A percentile compares a stretch with the other conserved stretches of the same genome.
Conservation (phyloP, 2,888 invertebrate species). For the Monopis laevigella region DNA sequence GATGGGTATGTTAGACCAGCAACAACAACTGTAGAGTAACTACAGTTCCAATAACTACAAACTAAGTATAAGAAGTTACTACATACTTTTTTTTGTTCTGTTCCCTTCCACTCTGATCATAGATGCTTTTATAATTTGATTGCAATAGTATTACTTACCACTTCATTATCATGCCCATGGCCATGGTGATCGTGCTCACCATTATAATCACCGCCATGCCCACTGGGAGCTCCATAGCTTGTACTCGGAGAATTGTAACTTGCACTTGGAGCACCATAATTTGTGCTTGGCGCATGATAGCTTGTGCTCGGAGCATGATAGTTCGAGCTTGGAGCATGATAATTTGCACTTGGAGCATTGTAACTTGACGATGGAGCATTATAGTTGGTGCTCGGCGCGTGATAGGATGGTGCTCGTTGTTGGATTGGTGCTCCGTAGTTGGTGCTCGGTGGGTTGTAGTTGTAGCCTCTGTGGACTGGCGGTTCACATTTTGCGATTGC, state of each 20-base stretch:
- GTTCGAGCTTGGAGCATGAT: conserved; percentile 30
- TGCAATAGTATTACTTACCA: conserved; percentile 31
- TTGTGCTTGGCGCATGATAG: conserved; percentile 31
- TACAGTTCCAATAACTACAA: too few relatives aligned
- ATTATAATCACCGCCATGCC: conserved; percentile 25
- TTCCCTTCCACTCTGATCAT: too few relatives aligned
- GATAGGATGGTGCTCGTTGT: neutral
- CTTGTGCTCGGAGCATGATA: conserved; percentile 9
- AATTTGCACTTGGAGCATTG: conserved; percentile 32
- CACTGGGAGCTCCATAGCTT: conserved; percentile 33
- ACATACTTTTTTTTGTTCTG: too few relatives aligned
- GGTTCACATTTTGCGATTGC: conserved; percentile 37
- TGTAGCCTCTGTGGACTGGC: conserved; percentile 33
- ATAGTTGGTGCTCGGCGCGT: conserved; percentile 17
- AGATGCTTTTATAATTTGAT: too few relatives aligned
- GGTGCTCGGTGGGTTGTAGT: conserved; percentile 37
- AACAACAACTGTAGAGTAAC: too few relatives aligned
- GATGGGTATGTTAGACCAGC: too few relatives aligned
- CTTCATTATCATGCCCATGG: conserved; percentile 51
- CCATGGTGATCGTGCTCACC: conserved; percentile 28
- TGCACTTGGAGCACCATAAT: conserved; percentile 37
- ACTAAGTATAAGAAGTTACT: too few relatives aligned
- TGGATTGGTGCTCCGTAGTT: conserved; percentile 45
- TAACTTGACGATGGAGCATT: conserved; percentile 34
- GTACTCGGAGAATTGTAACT: conserved; percentile 29